A percentile compares a stretch with the other conserved stretches of the same genome.
phyloP scores from a whole-genome alignment of 2,113 vertebrate species.

The Condylura cristata region DNA sequence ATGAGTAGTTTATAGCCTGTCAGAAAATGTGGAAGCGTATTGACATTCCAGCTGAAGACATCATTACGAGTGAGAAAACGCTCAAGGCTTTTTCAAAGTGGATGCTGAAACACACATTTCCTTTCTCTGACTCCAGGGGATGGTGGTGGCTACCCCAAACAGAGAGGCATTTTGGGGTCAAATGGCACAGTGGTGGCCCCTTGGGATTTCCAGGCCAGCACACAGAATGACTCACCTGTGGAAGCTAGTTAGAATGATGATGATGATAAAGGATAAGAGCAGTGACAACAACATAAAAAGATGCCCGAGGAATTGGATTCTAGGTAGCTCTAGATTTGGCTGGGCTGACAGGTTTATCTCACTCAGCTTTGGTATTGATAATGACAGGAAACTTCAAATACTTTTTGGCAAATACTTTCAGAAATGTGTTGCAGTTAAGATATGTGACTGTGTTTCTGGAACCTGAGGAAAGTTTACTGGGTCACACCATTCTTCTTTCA shows the following conservation, averaged over 20 bases:
- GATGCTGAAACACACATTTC: constrained; percentile 82
- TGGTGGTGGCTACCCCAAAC: constrained; percentile 81
- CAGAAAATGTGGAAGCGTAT: constrained; percentile 85
- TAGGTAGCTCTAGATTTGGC: constrained; percentile 74
- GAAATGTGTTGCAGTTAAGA: constrained; percentile 83
- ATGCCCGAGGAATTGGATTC: constrained; percentile 59
- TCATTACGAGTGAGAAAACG: constrained; percentile 85
- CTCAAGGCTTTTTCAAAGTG: constrained; percentile 85
- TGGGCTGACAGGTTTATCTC: constrained; percentile 80
- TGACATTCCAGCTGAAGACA: constrained; percentile 85
- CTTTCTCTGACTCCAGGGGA: constrained; percentile 83
- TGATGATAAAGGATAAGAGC: constrained; percentile 64
- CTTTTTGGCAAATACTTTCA: constrained; percentile 81
- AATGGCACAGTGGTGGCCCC: constrained; percentile 66
- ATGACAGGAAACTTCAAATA: constrained; percentile 80
- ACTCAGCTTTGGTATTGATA: constrained; percentile 82
- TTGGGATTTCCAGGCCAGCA: constrained; percentile 70
- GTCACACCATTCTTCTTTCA: constrained; percentile 82
- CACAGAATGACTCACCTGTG: constrained; percentile 57
- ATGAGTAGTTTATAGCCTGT: constrained; percentile 85
- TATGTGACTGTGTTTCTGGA: constrained; percentile 78
- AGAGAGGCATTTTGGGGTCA: constrained; percentile 82
- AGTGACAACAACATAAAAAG: constrained; percentile 72
- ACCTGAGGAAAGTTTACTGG: constrained; percentile 86
- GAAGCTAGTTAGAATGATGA: constrained; percentile 72